Evolutionary conservation across 2,888 invertebrate genomes (phyloP).

Genomic region (Cheilosia scutellata): DNA sequence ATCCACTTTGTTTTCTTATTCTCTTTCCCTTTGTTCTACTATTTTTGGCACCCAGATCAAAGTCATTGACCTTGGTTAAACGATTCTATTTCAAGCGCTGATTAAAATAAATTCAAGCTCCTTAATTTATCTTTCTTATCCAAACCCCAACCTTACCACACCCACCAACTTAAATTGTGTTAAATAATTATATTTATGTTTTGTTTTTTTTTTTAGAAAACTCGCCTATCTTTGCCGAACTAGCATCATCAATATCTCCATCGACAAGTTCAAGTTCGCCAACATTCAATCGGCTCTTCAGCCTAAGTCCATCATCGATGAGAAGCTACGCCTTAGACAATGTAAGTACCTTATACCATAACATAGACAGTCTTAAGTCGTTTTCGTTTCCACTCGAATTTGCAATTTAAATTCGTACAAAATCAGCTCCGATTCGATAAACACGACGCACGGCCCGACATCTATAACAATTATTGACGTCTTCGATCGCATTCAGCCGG

Average conservation of each 20-base stretch:
- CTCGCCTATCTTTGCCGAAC: conserved; percentile 82
- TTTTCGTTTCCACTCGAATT: conserved; percentile 74
- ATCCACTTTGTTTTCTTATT: no score
- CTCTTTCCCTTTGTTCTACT: no score
- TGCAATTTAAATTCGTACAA: conserved; percentile 65
- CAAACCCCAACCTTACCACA: background rate
- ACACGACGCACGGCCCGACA: background rate
- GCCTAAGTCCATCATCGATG: conserved; percentile 81
- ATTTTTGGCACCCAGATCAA: no score
- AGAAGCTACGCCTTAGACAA: conserved; percentile 81
- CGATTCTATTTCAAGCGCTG: background rate
- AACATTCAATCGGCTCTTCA: conserved; percentile 81
- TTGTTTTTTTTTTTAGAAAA: conserved; percentile 77
- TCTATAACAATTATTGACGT: conserved; percentile 20
- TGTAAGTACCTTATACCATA: conserved; percentile 79
- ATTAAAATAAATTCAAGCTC: background rate
- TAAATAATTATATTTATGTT: background rate
- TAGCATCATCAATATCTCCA: conserved; percentile 81
- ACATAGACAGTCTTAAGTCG: conserved; percentile 43
- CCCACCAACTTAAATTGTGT: background rate
- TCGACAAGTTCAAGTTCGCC: conserved; percentile 81
- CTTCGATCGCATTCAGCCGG: conserved; percentile 5
- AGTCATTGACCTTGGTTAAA: background rate
- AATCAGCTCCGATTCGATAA: background rate
- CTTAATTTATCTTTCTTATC: background rate